Evolutionary conservation across 2,888 invertebrate species (phyloP), one percentile per base, ranked within the genome.

Genomic region (Polydesmus complanatus): DNA sequence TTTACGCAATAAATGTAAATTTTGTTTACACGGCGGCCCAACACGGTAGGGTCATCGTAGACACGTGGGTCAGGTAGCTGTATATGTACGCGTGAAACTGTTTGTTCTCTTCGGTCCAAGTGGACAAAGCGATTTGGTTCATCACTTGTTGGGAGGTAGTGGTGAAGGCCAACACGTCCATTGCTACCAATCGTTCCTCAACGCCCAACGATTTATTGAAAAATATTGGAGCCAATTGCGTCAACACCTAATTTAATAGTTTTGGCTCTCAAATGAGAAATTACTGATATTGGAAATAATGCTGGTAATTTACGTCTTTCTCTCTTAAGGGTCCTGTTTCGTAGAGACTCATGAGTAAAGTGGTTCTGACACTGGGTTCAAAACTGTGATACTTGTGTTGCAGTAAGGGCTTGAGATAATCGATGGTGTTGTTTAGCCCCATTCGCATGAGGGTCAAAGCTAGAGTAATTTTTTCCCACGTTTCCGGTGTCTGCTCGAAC

Each of bases 71-170:
- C 53, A 74, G 61, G 48, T 70, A 65, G 51, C 68, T 67, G 66
- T 68, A 69, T 58, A 73, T 67, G 67, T 69, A 73, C 37, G 68
- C 65, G 48, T 67, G 66, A 18, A 74, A 68, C 54, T 73, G 69
- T 14, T 67, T 65, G 64, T 68, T 69, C 23, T 64, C 64, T 56
- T 72, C 71, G 54, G 66, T 65, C 69, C 71, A 72, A n/a, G 73
- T 68, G 53, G 67, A 64, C 48, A 68, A 63, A n/a, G 75, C 75
- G 18, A 77, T 14, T 60, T 60, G 54, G 27, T 60, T 60, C 49
- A 60, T 49, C 21, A 60, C 22, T 54, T 60, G 27, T 23, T 60
- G 60, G 3, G 60, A 60, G 1, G 60, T 60, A 2, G 60, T 60
- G 14, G 55, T 48, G 27, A 54, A 60, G 18, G 49, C 54, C 3